These are phyloP conservation scores for Mechanitis mazaeus DNA, from an alignment of 2,888 invertebrate species.

Conservation along the genomic window DNA sequence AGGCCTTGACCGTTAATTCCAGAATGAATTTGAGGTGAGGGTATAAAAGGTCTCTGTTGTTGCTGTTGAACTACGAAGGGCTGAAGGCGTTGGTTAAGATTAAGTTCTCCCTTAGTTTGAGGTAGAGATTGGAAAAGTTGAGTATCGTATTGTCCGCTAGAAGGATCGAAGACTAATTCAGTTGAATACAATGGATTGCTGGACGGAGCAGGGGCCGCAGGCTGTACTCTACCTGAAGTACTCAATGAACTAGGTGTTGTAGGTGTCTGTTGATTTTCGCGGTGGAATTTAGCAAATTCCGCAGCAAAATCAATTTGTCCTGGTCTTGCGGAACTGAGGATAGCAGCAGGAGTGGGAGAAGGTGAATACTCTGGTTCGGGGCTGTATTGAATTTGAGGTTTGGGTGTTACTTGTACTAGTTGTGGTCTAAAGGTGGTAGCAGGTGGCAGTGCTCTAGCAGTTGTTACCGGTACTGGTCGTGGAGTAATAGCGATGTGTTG, in stretches of 20 bases:
- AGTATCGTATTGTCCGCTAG: conserved; percentile 86
- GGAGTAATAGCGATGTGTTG: conserved; percentile 77
- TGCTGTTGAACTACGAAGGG: conserved; percentile 81
- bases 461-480: conserved; percentile 73
- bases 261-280: conserved; percentile 78
- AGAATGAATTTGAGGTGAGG: conserved; percentile 74
- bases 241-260: conserved; percentile 63
- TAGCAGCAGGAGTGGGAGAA: conserved; percentile 49
- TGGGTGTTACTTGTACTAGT: conserved; percentile 76
- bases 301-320: conserved; percentile 81
- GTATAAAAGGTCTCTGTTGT: conserved; percentile 74
- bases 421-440: conserved; percentile 82
- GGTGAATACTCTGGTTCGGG: conserved; percentile 65
- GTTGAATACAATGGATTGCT: conserved; percentile 85
- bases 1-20: conserved; percentile 60
- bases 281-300: conserved; percentile 84
- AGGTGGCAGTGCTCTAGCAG: conserved; percentile 73
- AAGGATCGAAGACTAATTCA: conserved; percentile 85
- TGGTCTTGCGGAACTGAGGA: conserved; percentile 48
- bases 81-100: conserved; percentile 84
- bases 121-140: conserved; percentile 86
- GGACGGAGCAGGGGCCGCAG: conserved; percentile 55
- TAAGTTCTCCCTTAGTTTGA: conserved; percentile 83
- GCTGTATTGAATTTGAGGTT: conserved; percentile 68
- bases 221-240: conserved; percentile 55